Conservation (phyloP, 1,140 invertebrate genomes). For the Leptestheria dahalacensis region DNA sequence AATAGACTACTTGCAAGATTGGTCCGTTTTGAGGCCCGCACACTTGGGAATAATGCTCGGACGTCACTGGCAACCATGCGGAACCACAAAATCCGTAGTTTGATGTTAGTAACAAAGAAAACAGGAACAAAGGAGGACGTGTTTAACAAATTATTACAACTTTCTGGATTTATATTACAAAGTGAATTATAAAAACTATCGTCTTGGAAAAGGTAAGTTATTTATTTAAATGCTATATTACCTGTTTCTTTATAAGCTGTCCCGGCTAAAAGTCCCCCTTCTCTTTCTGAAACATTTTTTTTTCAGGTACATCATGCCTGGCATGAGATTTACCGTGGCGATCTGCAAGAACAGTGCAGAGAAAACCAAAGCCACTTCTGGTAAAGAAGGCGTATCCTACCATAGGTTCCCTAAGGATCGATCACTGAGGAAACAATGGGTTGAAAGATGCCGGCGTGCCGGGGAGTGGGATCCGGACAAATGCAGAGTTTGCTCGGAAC, state of each 20-base stretch:
- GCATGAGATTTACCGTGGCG: background rate
- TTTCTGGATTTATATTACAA: no score
- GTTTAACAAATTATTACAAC: no score
- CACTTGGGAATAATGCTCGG: no score
- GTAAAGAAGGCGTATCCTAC: background rate
- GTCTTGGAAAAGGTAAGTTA: no score
- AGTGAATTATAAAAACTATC: no score
- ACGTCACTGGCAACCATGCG: no score
- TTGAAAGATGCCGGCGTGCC: background rate
- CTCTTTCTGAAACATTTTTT: background rate
- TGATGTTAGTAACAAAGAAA: no score
- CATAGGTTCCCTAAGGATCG: background rate
- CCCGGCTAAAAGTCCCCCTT: no score
- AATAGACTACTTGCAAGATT: no score
- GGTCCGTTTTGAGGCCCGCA: no score
- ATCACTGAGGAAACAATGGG: background rate
- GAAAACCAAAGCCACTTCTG: background rate
- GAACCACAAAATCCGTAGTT: no score
- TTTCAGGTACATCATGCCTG: background rate
- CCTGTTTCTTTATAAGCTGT: background rate
- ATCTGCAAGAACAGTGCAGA: background rate
- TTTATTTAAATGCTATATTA: background rate
- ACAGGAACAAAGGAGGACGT: no score
- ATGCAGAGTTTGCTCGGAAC: background rate
- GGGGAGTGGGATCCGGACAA: background rate